Evolutionary conservation across 1,140 invertebrate species (phyloP).

Genomic region (Bombyx mori): DNA sequence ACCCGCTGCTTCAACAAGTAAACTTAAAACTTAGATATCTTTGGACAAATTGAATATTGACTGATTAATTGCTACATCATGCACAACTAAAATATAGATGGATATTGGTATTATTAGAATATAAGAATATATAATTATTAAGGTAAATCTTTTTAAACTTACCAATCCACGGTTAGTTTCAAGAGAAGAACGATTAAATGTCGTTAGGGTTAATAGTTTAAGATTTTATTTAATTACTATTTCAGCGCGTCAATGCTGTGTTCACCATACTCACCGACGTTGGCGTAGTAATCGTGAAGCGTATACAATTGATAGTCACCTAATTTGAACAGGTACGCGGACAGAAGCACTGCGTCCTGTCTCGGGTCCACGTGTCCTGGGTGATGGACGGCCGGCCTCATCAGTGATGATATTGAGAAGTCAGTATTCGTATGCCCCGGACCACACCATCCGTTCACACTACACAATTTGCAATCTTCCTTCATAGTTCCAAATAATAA

Average conservation of each 20-base stretch:
- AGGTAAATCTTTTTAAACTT: too few relatives aligned
- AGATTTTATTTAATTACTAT: too few relatives aligned
- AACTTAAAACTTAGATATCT: too few relatives aligned
- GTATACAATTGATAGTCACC: constrained; percentile 69
- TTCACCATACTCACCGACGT: constrained; percentile 62
- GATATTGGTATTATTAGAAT: too few relatives aligned
- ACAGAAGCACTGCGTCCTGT: constrained; percentile 62
- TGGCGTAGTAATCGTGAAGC: constrained; percentile 61
- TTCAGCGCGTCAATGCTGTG: constrained; percentile 19
- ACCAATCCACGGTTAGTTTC: too few relatives aligned
- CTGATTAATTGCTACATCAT: too few relatives aligned
- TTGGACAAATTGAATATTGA: too few relatives aligned
- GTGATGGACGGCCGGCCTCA: constrained; percentile 48
- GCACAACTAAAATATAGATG: too few relatives aligned
- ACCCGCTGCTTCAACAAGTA: too few relatives aligned
- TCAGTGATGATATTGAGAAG: constrained; percentile 66
- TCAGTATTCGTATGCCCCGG: constrained; percentile 45
- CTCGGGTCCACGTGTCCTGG: constrained; percentile 44
- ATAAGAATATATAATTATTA: too few relatives aligned
- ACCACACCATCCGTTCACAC: constrained; percentile 48
- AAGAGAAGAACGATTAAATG: too few relatives aligned
- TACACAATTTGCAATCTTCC: constrained; percentile 68
- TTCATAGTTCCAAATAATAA: constrained; percentile 49
- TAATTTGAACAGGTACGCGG: constrained; percentile 69
- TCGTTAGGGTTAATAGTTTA: too few relatives aligned